Evolutionary conservation across 2,797 vertebrate species (phyloP), one percentile per base, ranked within the genome.

Genomic region (Ptychobarbus kaznakovi): DNA sequence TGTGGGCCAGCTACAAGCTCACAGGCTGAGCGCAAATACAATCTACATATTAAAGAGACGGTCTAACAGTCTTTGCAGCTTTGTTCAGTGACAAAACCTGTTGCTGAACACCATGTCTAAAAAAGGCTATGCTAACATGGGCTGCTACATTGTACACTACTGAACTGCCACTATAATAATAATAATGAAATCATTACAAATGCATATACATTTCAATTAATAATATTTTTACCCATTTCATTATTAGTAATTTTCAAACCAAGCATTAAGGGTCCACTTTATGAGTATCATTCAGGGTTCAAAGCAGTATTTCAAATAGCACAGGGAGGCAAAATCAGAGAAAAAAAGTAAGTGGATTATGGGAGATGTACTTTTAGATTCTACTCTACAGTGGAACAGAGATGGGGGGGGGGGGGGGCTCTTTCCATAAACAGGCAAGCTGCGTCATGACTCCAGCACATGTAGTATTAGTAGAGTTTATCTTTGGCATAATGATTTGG

Each of bases 261-360:
- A 44, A 28, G 9, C 18, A 69, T 46, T 73, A 12, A 73, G 15
- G 3, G 12, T 18, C 44, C 12, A 51, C 51, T 82, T 51, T 63
- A 38, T 13, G 4, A 75, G 12, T n/a, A 16, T 74, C 18, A 38
- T 63, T 51, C 3, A 73, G 28, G 32, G 76, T 74, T 85, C 42
- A 80, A 20, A 32, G 13, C 13, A 73, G 28, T 11, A 6, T 51
- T 74, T 80, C 7, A 85, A 28, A 28, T 32, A 85, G 32, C 40
- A 44, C n/a, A 66, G 15, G 7, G 25, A 58, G 18, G 49, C 4
- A 35, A 32, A 76, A 76, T 53, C 38, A 86, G 56, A 86, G 82
- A 83, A 91, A 93, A 93, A 92, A 90, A 76, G 87, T 90, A 93
- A 94, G 88, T 94, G 93, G 91, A 93, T 93, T 92, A 93, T 46